Base-by-base conservation (phyloP, 2,113 vertebrate species). In the Rutilus rutilus region DNA sequence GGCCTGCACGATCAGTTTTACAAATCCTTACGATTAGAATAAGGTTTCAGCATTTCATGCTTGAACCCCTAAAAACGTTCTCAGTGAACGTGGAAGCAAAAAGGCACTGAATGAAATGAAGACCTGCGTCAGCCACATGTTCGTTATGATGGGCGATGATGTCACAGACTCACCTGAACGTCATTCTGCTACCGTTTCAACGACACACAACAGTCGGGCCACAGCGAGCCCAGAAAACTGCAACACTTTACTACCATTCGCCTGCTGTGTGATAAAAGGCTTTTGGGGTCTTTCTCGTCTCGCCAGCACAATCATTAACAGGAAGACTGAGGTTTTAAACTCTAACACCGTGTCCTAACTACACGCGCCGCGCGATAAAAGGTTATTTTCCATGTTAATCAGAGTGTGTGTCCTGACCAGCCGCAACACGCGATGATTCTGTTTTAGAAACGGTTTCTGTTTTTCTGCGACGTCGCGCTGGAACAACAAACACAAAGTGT, bases 231-330 rank as follows among this genome's bases (percentile, higher is more conserved):
- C 90, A 92, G 92, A 90, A 94, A 89, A 90, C 89, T 92, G 92
- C 93, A 93, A 92, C 93, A 93, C 91, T 93, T 92, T 91, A 92
- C 90, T 94, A 93, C 79, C 90, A 91, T 90, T 92, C 92, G 93
- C 93, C 94, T 95, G 93, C 90, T 90, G 92, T 84, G 91, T 92
- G 91, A 95, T 92, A 94, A 94, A 92, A 94, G 75, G 76, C 83
- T 67, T 85, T 78, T 85, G 83, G 59, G 67, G 47, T 77, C 45
- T 69, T 45, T 85, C 60, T 85, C 27, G 60, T 85, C 62, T 78
- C 76, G 52, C 19, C 59, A 27, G 33, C 71, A 30, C 74, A 64
- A 47, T 76, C 62, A 33, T 64, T 65, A 69, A 78, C 62, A 85
- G 75, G 64, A 85, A 57, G 50, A 42, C 62, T 67, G 36, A 42